Evolutionary conservation across 2,888 invertebrate genomes (phyloP), one percentile per base, ranked within the genome.

Genomic region (Pristionchus mayeri): DNA sequence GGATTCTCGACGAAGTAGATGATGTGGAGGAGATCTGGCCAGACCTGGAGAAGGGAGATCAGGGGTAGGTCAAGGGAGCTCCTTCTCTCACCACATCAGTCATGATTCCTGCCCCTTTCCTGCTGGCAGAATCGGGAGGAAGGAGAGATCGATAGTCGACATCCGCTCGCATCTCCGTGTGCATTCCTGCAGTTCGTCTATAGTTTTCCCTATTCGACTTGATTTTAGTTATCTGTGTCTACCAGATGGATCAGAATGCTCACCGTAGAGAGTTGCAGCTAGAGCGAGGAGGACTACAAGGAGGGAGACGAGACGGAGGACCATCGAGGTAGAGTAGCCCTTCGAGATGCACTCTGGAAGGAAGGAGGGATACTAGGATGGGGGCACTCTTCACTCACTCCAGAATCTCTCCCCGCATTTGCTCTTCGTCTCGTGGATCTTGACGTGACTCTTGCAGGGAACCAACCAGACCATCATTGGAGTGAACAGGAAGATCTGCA

Each of bases 21-120:
- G 27, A 90, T 87, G 21, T 89, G 88, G 34, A 90, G 88, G 79
- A 88, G 87, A 21, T 89, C 87, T 3, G 90, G 90, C 90, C 90
- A 90, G 57, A 89, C 87, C 84, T 85, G n/a, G 7, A 44, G 30
- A 24, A 16, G 37, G 6, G 9, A n/a, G 18, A 7, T 50, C 50
- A 52, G 21, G 16, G 3, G 27, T 52, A 3, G 30, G 37, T 52
- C 27, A 52, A 50, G 44, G 24, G n/a, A 24, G 6, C 9, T 18
- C 13, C 44, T 18, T 24, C 21, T 37, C 81, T 75, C 34, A 86
- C 88, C 16, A 87, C 60, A 78, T 89, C 89, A 44, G 87, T 87
- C 89, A 89, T 89, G 18, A 87, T 80, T 54, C 86, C 85, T 4
- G 88, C 88, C 79, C 89, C 89, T 40, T 86, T 83, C 30, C 85